Base-by-base conservation (phyloP, 2,113 vertebrate genomes). In the Alethe castanea region DNA sequence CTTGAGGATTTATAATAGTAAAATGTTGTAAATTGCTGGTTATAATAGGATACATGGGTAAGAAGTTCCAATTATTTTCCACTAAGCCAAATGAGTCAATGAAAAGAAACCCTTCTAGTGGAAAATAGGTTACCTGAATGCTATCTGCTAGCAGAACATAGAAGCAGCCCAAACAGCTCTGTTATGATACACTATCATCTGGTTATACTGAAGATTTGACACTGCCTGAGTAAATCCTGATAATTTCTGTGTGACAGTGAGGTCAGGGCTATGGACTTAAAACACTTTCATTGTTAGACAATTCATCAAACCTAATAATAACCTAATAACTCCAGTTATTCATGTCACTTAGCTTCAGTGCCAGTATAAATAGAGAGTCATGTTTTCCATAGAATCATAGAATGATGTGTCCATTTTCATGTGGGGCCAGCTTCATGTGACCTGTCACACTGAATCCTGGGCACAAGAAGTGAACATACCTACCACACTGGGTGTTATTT, bases 11-110 rank as follows among this genome's bases (percentile, higher is more conserved):
- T 82, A 53, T 79, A 78, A 77, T 40, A 69, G 48, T 3, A 65
- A 67, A 56, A 92, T 81, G 53, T 54, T 79, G 47, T 87, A 70
- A 67, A 76, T 79, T 81, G 44, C 12, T 84, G 12, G 45, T 91
- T 81, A 54, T 91, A 89, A 80, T 67, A 71, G 29, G 77, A 62
- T 83, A n/a, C 23, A 48, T 33, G 77, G 71, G 92, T 91, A 65
- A 82, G 72, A 79, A 70, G 22, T 94, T 93, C 91, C 77, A 91
- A 73, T 96, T 95, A 91, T n/a, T 78, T 95, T 76, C 36, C n/a
- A 60, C 53, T 44, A 60, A 77, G 84, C 60, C 33, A 88, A 72
- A 22, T 78, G 70, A 57, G 40, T 50, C 88, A 67, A 80, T 61
- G 73, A 81, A 92, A 94, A 57, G 22, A 90, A 92, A 36, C 12